These are phyloP conservation scores for Argyrosomus regius DNA, from an alignment of 2,797 vertebrate genomes.

Conservation along the genomic window DNA sequence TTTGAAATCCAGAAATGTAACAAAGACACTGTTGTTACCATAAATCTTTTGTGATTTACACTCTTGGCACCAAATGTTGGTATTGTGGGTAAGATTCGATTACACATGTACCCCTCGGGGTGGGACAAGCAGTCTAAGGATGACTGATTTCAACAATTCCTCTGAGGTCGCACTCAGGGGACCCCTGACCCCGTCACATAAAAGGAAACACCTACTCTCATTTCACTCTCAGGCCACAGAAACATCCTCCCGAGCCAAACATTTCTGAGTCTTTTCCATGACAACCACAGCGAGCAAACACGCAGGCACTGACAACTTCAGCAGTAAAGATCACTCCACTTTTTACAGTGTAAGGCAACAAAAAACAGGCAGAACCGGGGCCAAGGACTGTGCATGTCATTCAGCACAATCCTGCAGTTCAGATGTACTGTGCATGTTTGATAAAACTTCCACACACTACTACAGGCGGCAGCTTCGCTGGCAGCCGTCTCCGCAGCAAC, in stretches of 20 bases:
- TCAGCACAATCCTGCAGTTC: conserved; percentile 59
- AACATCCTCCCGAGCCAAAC: conserved; percentile 78
- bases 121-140: conserved; percentile 60
- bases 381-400: conserved; percentile 58
- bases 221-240: conserved; percentile 76
- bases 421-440: conserved; percentile 59
- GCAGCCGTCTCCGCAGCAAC: conserved; percentile 72
- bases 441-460: conserved; percentile 72
- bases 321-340: conserved; percentile 74
- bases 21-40: conserved; percentile 13
- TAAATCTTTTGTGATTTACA: conserved; percentile 31
- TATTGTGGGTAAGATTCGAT: conserved; percentile 58
- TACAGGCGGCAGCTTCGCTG: conserved; percentile 49
- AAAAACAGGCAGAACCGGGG: conserved; percentile 46
- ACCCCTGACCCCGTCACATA: conserved; percentile 81
- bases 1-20: conserved; percentile 1
- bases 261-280: conserved; percentile 79
- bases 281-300: conserved; percentile 73
- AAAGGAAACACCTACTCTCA: conserved; percentile 84
- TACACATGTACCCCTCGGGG: conserved; percentile 59
- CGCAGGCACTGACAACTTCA: conserved; percentile 60
- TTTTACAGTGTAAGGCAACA: conserved; percentile 68
- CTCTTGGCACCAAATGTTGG: conserved; percentile 37
- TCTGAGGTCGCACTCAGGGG: conserved; percentile 69
- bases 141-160: conserved; percentile 79